Base-by-base conservation (phyloP, 2,888 invertebrate genomes). In the Campopleginae sp. region DNA sequence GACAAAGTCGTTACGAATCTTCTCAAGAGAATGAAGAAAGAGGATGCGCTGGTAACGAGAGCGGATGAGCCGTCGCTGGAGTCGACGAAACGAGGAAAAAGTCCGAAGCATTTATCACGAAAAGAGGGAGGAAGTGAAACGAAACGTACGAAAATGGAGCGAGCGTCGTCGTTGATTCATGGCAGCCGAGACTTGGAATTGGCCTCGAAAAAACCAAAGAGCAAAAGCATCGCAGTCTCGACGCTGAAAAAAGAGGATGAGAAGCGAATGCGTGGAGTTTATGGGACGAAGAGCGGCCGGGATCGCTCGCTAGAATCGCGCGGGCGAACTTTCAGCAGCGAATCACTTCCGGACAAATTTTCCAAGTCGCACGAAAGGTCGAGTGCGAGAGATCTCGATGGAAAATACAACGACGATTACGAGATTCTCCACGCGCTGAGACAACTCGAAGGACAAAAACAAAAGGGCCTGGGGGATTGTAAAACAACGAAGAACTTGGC, bases 231-330 rank as follows among this genome's bases (percentile, higher is more conserved):
- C 54, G 83, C 87, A 27, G 90, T 90, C 0, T 91, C 92, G n/a
- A 90, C 91, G 4, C 51, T 46, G 31, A 92, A 89, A 76, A 93
- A 92, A 79, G 91, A 92, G 65, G 92, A 89, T 0, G 92, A 92
- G 3, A 91, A 90, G 85, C 88, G 88, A 75, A 86, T 90, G 8
- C 90, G 90, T 51, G 76, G 76, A 6, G 84, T 87, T 65, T 88
- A 91, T 68, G 88, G 88, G 51, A 80, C 87, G 23, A 92, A 90
- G 84, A 87, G 88, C 8, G 85, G 77, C n/a, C 88, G 89, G 77
- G 91, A 93, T 19, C 90, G 87, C 65, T 89, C 89, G 63, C 78
- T 89, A 19, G 92, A 92, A 38, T 88, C 88, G 12, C 91, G 89
- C 74, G 87, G 86, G n/a, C 89, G 89, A 84, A 89, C 88, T 31